Percentiles rank a stretch among this genome's conserved stretches.
phyloP scores from a whole-genome alignment of 1,140 invertebrate species.

The Theocolax elegans region DNA sequence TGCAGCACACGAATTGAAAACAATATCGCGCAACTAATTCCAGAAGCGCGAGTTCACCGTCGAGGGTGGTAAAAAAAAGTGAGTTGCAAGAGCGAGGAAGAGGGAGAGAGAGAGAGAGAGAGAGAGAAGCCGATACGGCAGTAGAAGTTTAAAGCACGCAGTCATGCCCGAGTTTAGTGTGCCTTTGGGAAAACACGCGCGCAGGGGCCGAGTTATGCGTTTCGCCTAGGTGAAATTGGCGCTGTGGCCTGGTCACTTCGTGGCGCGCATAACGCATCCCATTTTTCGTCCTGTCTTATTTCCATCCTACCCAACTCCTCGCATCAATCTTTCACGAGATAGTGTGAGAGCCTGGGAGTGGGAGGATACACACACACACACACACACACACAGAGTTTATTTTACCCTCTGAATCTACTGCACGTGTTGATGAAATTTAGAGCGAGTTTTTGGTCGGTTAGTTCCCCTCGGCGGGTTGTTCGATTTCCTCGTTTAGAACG shows the following conservation, averaged over 20 bases:
- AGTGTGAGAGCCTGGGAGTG: too few relatives aligned
- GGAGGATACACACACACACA: too few relatives aligned
- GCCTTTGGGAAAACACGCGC: neutral
- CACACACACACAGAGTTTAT: too few relatives aligned
- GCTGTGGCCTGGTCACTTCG: neutral
- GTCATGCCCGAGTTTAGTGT: neutral
- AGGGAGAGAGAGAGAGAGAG: neutral
- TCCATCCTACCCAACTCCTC: too few relatives aligned
- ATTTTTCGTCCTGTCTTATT: neutral
- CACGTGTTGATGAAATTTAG: too few relatives aligned
- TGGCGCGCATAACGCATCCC: neutral
- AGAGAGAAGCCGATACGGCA: neutral
- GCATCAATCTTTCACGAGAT: constrained; percentile 10
- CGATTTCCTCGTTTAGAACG: too few relatives aligned
- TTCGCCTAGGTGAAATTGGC: neutral
- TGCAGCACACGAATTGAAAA: neutral
- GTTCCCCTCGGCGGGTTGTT: too few relatives aligned
- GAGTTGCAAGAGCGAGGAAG: neutral
- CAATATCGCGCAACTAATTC: neutral
- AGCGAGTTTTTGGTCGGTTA: too few relatives aligned
- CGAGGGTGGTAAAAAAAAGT: too few relatives aligned
- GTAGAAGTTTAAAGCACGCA: neutral
- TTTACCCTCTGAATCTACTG: too few relatives aligned
- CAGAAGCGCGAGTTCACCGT: too few relatives aligned
- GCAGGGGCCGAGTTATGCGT: too few relatives aligned